Base-by-base conservation (phyloP, 92 coral and sea anemone species). In the Palythoa caribaeorum region DNA sequence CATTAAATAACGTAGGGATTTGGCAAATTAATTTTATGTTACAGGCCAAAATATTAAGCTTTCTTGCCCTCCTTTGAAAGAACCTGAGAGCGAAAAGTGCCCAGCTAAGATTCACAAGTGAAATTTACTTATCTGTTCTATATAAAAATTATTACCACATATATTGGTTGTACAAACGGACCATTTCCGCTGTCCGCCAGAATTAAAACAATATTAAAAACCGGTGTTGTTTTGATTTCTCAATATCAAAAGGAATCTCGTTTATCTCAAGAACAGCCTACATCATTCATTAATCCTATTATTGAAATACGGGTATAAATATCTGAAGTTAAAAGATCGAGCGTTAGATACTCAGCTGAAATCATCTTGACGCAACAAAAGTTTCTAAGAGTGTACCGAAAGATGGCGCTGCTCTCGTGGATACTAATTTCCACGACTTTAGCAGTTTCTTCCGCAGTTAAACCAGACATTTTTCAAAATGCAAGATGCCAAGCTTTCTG, bases 401-500 rank as follows among this genome's bases (percentile, higher is more conserved):
- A 12, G 17, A 70, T 70, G 75, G 75, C 47, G 14, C 75, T 70
- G 75, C 8, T 70, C 13, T 70, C 14, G 4, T 70, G 3, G n/a
- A 21, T 36, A 9, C 6, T 70, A 5, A 11, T 70, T 38, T 70
- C 47, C 13, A 36, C 40, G 15, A 15, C 17, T 2, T 6, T 28
- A 36, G 16, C 37, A 70, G 75, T 36, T 70, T 70, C 75, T 0
- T 70, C 75, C 5, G 39, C 47, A 35, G 9, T 70, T 9, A 11
- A 11, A 70, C 44, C 75, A 70, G 9, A 35, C 14, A 5, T 70
- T 7, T 10, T 70, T 6, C 75, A 70, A 38, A 38, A 70, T 36
- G 75, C 75, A 36, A 70, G 75, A 70, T 70, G 75, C 10, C 75
- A 70, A 35, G 75, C 75, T 4, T 70, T 9, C 48, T 70, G 75